Evolutionary conservation across 2,888 invertebrate species (phyloP), one percentile per base, ranked within the genome.

Genomic region (Caradrina kadenii): DNA sequence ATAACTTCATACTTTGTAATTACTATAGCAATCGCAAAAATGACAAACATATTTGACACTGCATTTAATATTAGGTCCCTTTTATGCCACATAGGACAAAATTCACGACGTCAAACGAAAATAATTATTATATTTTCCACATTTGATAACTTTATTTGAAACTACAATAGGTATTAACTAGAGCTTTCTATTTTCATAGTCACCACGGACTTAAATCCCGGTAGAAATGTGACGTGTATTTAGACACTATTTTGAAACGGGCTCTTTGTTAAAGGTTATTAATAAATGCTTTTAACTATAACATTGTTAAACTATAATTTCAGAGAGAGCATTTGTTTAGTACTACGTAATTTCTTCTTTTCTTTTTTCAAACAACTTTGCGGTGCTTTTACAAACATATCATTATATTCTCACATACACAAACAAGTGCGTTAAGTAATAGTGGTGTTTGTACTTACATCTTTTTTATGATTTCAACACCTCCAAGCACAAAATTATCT

Each of bases 131-230:
- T 22, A 31, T 22, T 55, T 31, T 42, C 19, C 17, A 22, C 17
- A 50, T 55, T 56, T 55, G 55, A 55, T 62, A 52, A 55, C 35
- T 50, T 19, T 5, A 45, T 61, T 60, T 42, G 8, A 49, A 54
- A 15, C 17, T 10, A 19, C 10, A 42, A 31, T 31, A 31, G 10
- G 7, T 31, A 52, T 52, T n/a, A 42, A 42, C 21, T n/a, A 10
- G 6, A 26, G 11, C 0, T 6, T 3, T 31, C 19, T 45, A 21
- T 26, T 53, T 22, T 52, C 39, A 15, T 19, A n/a, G 21, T 50
- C 19, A 19, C 3, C n/a, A 17, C 22, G 21, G 31, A 17, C 13
- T 21, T 13, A 21, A 42, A 42, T 39, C 39, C 39, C 35, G 13
- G 2, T 19, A 15, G 19, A 26, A 49, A 35, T 35, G 35, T 19